Evolutionary conservation across 2,888 invertebrate genomes (phyloP), one percentile per base, ranked within the genome.

Genomic region (Athripsodes cinereus): DNA sequence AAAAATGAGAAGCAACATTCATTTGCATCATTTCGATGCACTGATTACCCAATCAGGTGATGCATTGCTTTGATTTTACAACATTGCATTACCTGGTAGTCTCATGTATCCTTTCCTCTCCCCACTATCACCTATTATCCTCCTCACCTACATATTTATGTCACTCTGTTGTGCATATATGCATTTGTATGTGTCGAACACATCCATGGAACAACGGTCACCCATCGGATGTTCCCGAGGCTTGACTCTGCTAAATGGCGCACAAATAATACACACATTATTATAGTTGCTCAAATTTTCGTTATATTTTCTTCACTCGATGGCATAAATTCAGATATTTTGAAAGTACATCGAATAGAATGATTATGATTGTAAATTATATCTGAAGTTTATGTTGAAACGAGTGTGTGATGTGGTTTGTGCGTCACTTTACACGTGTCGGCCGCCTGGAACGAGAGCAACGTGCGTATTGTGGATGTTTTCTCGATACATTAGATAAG

Each of bases 141-240:
- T 13, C 18, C 50, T 35, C 11, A 11, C 40, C 54, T 26, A 34
- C 35, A 35, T 21, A 40, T 56, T 56, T 52, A 47, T 22, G 57
- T 57, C 52, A 52, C 56, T 57, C 60, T 60, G 60, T 60, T 60
- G 59, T 60, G 60, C 60, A 60, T 60, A 60, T 60, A 57, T 60
- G 60, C 60, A 53, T 57, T 54, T 57, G 56, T 52, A 53, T 57
- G 60, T 52, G 53, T 60, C 60, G 57, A 51, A 57, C 52, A 20
- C 53, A 57, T 57, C 57, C 60, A 46, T 54, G 21, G 31, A 20
- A 40, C 49, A 35, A 47, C 21, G 21, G 10, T 10, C 20, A 21
- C 19, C 47, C 19, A 11, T 44, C 49, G 56, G 59, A 59, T 59
- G 54, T 59, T 59, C 40, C 40, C 40, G 40, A 40, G 40, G 40